A percentile compares a stretch with the other conserved stretches of the same genome.
Evolutionary conservation across 1,140 invertebrate genomes (phyloP).

Genomic region (Meteorus sp.): DNA sequence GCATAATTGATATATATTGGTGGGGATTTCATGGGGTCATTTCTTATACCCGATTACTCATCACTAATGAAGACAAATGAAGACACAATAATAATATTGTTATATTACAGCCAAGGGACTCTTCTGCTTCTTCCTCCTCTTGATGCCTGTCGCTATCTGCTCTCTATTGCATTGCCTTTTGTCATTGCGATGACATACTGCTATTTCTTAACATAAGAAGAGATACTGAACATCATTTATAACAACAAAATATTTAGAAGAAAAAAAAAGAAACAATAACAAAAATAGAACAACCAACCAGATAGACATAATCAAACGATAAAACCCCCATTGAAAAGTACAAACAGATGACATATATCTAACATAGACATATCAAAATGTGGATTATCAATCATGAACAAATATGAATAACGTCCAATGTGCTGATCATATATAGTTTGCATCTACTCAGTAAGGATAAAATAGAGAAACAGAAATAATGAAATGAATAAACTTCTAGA

Average conservation of each 20-base stretch:
- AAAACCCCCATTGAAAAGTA: slow-evolving; percentile 16
- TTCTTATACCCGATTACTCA: no score
- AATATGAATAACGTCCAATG: slow-evolving; percentile 13
- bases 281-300: slow-evolving; percentile 1
- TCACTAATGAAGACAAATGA: no score
- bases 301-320: neutral
- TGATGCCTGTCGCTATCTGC: slow-evolving; percentile 54
- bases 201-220: slow-evolving; percentile 43
- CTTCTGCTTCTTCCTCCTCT: slow-evolving; percentile 53
- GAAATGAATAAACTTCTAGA: no score
- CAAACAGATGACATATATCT: slow-evolving; percentile 8
- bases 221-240: slow-evolving; percentile 23
- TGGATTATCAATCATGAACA: slow-evolving; percentile 17
- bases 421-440: slow-evolving; percentile 13
- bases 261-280: slow-evolving; percentile 22
- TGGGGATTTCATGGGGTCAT: no score
- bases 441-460: slow-evolving; percentile 16
- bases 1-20: no score
- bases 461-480: slow-evolving; percentile 9
- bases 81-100: slow-evolving; percentile 23
- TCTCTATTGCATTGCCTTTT: slow-evolving; percentile 54
- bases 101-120: slow-evolving; percentile 51
- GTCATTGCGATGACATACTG: slow-evolving; percentile 47
- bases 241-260: slow-evolving; percentile 22
- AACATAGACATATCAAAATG: neutral